A percentile compares a stretch with the other conserved stretches of the same genome.
phyloP scores from a whole-genome alignment of 2,797 vertebrate genomes.

The Bradypodion pumilum region DNA sequence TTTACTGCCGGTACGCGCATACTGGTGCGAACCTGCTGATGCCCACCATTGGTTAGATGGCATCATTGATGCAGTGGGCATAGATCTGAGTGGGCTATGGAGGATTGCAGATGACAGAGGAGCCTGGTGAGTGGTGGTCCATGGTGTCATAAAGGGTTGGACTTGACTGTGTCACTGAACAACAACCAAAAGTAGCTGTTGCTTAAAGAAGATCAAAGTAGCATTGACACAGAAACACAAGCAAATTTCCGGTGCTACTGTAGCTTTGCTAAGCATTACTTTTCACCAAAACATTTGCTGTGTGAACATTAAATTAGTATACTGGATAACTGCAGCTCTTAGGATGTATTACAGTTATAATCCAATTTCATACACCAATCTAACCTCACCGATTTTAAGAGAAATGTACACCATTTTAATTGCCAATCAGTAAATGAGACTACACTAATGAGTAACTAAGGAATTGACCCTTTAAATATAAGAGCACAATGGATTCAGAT shows the following conservation, averaged over 20 bases:
- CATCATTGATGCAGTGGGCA: no score
- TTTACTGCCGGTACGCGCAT: no score
- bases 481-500: neutral
- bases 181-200: neutral
- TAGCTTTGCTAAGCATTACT: neutral
- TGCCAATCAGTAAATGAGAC: neutral
- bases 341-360: neutral
- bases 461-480: neutral
- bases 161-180: no score
- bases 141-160: no score
- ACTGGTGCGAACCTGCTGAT: no score
- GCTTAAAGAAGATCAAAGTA: neutral
- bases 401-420: neutral
- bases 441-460: neutral
- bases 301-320: neutral
- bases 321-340: constrained; percentile 1
- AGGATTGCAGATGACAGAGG: no score
- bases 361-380: neutral
- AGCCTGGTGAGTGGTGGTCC: no score
- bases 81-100: no score
- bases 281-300: neutral
- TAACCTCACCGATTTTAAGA: neutral
- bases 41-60: no score
- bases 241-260: neutral
- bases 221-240: neutral